Percentiles rank a stretch among this genome's conserved stretches.
phyloP scores from a whole-genome alignment of 2,797 vertebrate species.

The Sternotherus odoratus region DNA sequence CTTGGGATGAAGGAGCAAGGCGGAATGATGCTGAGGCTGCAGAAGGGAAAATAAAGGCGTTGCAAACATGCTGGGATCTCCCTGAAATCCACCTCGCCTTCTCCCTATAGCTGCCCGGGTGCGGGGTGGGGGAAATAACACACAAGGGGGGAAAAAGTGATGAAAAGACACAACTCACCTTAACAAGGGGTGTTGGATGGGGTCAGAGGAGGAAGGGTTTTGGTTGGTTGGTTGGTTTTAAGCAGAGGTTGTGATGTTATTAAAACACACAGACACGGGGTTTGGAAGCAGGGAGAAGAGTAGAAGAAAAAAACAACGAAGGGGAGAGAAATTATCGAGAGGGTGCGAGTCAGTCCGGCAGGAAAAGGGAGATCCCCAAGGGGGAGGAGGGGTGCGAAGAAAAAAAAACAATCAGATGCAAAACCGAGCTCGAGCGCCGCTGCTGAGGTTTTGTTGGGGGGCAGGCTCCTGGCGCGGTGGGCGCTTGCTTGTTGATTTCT shows the following conservation, averaged over 20 bases:
- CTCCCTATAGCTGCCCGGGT: conserved; percentile 34
- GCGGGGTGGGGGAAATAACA: not conserved
- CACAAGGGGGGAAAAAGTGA: conserved; percentile 71
- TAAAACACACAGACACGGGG: conserved; percentile 73
- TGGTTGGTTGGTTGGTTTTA: conserved; percentile 66
- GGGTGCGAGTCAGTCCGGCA: conserved; percentile 48
- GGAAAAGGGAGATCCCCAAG: conserved; percentile 40
- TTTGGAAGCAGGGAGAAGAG: conserved; percentile 71
- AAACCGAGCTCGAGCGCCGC: conserved; percentile 17
- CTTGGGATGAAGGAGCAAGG: conserved; percentile 57
- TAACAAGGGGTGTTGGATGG: conserved; percentile 77
- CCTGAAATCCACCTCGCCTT: conserved; percentile 46
- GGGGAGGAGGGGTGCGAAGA: not conserved
- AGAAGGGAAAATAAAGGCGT: conserved; percentile 53
- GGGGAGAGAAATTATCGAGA: conserved; percentile 54
- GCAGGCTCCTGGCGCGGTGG: not conserved
- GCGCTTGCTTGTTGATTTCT: not conserved
- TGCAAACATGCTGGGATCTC: conserved; percentile 48
- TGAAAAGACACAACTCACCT: conserved; percentile 80
- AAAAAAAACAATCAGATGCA: not conserved
- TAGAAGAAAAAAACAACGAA: conserved; percentile 42
- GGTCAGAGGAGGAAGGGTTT: conserved; percentile 76
- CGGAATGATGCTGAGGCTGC: conserved; percentile 67
- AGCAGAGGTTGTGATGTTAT: conserved; percentile 69
- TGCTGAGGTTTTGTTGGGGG: conserved; percentile 26